Evolutionary conservation across 2,113 vertebrate species (phyloP).

Genomic region (Microtus richardsoni): DNA sequence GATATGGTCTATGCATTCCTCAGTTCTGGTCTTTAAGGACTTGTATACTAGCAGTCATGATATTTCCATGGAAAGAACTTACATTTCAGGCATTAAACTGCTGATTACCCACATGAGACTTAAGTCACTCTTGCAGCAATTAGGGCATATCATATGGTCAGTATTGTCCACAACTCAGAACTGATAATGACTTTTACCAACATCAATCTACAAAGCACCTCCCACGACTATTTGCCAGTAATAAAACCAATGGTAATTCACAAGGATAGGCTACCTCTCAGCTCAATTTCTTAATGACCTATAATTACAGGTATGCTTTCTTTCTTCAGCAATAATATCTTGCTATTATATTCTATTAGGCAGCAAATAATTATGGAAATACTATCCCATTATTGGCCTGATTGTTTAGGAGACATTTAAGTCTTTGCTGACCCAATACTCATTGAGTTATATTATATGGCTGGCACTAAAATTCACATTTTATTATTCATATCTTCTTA

Average conservation of each 20-base stretch:
- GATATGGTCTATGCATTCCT: too few species aligned
- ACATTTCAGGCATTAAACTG: not conserved
- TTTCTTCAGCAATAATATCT: not conserved
- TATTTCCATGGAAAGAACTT: not conserved
- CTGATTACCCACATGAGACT: not conserved
- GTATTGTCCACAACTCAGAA: not conserved
- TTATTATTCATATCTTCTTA: not conserved
- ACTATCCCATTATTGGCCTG: not conserved
- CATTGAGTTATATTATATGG: not conserved
- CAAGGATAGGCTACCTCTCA: not conserved
- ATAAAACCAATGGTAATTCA: not conserved
- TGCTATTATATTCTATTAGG: not conserved
- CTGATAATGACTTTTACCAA: not conserved
- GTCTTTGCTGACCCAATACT: not conserved
- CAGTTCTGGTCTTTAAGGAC: too few species aligned
- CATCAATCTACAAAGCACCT: not conserved
- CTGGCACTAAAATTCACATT: not conserved
- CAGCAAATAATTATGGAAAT: not conserved
- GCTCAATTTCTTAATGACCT: not conserved
- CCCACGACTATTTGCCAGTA: not conserved
- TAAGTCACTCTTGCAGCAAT: not conserved
- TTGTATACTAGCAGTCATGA: not conserved
- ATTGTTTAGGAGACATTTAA: not conserved
- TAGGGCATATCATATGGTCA: not conserved
- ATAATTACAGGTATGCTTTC: not conserved